These are phyloP conservation scores for Oriolus oriolus DNA, from an alignment of 2,113 vertebrate species.

Conservation along the genomic window DNA sequence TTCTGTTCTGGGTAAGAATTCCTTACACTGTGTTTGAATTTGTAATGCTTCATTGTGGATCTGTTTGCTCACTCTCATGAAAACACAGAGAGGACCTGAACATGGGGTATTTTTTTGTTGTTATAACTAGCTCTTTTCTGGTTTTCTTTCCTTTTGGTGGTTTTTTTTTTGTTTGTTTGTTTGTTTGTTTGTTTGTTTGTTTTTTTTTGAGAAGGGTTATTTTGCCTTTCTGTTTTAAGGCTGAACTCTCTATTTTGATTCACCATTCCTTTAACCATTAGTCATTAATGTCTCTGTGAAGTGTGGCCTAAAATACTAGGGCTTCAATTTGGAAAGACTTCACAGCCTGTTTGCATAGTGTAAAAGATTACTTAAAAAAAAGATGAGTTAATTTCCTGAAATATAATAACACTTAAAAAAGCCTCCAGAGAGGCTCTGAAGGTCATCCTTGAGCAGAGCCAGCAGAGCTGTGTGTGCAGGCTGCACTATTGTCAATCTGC, in stretches of 20 bases:
- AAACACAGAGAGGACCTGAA: neutral
- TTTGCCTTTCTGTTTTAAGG: neutral
- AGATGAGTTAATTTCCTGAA: constrained; percentile 27
- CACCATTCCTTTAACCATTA: neutral
- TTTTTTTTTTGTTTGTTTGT: no score
- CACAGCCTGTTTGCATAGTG: neutral
- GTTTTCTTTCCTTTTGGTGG: neutral
- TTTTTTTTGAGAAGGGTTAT: neutral
- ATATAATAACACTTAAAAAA: neutral
- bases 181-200: no score
- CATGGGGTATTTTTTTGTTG: neutral
- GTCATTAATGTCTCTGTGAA: neutral
- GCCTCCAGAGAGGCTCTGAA: neutral
- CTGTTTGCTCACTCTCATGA: neutral
- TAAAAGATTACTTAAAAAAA: neutral
- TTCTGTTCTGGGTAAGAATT: neutral
- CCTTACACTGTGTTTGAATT: neutral
- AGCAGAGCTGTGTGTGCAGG: neutral
- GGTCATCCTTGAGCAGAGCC: neutral
- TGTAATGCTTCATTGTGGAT: neutral
- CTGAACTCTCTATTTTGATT: neutral
- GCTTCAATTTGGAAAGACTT: neutral
- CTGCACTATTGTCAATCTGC: neutral
- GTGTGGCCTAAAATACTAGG: neutral
- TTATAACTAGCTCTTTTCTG: neutral